Evolutionary conservation across 2,888 invertebrate species (phyloP).

Genomic region (Xylocampa areola): DNA sequence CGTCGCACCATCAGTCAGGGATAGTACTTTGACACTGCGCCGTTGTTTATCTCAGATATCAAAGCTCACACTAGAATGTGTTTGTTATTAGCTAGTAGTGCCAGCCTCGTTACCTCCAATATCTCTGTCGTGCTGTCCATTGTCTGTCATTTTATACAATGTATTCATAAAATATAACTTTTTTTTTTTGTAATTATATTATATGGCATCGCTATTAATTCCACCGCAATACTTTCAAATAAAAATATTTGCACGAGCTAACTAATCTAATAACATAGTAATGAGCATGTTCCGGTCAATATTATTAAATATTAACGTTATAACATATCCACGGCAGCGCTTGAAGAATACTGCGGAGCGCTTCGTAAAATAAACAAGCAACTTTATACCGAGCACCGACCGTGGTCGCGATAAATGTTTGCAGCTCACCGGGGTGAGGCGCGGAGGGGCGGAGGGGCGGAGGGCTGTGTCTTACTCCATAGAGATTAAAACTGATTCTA

Average conservation of each 20-base stretch:
- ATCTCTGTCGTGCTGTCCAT: too few relatives aligned
- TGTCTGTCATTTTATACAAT: too few relatives aligned
- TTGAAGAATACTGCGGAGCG: background rate
- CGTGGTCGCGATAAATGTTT: background rate
- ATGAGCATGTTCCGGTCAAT: background rate
- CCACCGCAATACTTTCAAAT: too few relatives aligned
- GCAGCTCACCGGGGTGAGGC: background rate
- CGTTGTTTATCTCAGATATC: background rate
- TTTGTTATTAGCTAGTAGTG: too few relatives aligned
- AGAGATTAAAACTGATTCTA: conserved; percentile 12
- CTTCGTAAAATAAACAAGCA: conserved; percentile 10
- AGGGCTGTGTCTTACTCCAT: background rate
- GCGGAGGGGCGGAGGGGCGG: background rate
- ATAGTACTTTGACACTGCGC: background rate
- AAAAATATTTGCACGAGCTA: background rate
- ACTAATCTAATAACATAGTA: background rate
- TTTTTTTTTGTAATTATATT: too few relatives aligned
- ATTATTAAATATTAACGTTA: conserved; percentile 5
- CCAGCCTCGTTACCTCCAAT: too few relatives aligned
- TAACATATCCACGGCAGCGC: background rate
- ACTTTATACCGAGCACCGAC: background rate
- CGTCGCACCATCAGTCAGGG: conserved; percentile 5
- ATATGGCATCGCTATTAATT: too few relatives aligned
- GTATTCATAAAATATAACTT: too few relatives aligned
- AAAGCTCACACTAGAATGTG: background rate